These are phyloP conservation scores for Hypercompe scribonia DNA, from an alignment of 2,888 invertebrate species.

Conservation along the genomic window DNA sequence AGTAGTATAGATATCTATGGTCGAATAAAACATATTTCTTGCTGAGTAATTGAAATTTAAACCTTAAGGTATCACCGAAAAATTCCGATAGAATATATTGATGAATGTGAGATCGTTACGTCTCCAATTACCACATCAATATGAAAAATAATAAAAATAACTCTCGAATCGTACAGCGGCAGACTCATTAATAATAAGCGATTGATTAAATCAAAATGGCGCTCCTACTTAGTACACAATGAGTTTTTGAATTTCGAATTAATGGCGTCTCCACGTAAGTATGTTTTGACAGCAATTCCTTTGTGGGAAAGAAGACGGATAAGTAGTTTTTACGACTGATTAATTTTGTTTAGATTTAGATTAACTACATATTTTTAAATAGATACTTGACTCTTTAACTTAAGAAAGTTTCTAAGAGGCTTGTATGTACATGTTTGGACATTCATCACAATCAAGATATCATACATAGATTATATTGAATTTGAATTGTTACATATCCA, in stretches of 20 bases:
- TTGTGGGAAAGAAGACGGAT: constrained; percentile 52
- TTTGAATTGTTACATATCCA: background rate
- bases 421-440: constrained; percentile 3
- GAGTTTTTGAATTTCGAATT: constrained; percentile 65
- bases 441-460: constrained; percentile 12
- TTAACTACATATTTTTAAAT: constrained; percentile 38
- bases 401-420: constrained; percentile 5
- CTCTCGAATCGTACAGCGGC: constrained; percentile 48
- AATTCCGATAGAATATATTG: constrained; percentile 37
- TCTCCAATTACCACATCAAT: constrained; percentile 58
- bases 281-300: constrained; percentile 67
- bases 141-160: constrained; percentile 54
- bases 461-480: background rate
- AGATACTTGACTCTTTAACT: constrained; percentile 21
- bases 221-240: constrained; percentile 61
- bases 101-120: constrained; percentile 52
- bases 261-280: constrained; percentile 52
- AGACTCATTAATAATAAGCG: constrained; percentile 69
- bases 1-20: background rate
- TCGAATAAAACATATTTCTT: constrained; percentile 50
- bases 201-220: constrained; percentile 72
- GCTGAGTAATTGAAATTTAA: constrained; percentile 57
- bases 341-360: constrained; percentile 57
- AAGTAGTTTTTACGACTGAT: constrained; percentile 62
- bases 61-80: constrained; percentile 41